A percentile compares a stretch with the other conserved stretches of the same genome.
Conservation (phyloP, 2,888 invertebrate genomes). For the Lasiommata megera region DNA sequence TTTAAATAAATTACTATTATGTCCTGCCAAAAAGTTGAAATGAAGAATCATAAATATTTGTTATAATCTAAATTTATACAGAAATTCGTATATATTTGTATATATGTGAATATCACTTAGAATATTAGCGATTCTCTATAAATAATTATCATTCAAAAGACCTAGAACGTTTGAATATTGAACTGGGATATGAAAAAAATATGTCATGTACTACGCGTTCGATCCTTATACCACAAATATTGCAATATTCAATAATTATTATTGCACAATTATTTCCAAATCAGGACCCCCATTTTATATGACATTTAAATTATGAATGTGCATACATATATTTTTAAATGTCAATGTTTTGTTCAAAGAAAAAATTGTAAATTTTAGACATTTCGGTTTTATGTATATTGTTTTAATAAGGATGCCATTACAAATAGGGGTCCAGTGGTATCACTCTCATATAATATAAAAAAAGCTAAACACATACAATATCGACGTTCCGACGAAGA, state of each 20-base stretch:
- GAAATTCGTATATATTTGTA: constrained; percentile 40
- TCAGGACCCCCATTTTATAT: background rate
- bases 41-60: background rate
- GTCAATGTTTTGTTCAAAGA: too few species aligned
- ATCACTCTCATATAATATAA: background rate
- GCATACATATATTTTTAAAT: too few species aligned
- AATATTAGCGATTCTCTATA: constrained; percentile 28
- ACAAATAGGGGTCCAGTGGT: background rate
- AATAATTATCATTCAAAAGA: constrained; percentile 24
- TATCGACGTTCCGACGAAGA: too few species aligned
- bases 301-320: too few species aligned
- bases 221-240: constrained; percentile 25
- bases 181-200: constrained; percentile 16
- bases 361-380: too few species aligned
- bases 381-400: too few species aligned
- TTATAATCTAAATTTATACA: constrained; percentile 39
- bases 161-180: background rate
- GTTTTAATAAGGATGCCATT: too few species aligned
- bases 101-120: constrained; percentile 40
- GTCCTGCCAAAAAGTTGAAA: background rate
- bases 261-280: constrained; percentile 24
- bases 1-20: too few species aligned
- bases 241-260: constrained; percentile 23
- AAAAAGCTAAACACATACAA: background rate
- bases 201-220: constrained; percentile 14